Evolutionary conservation across 2,797 vertebrate genomes (phyloP).

Genomic region (Coilia nasus): DNA sequence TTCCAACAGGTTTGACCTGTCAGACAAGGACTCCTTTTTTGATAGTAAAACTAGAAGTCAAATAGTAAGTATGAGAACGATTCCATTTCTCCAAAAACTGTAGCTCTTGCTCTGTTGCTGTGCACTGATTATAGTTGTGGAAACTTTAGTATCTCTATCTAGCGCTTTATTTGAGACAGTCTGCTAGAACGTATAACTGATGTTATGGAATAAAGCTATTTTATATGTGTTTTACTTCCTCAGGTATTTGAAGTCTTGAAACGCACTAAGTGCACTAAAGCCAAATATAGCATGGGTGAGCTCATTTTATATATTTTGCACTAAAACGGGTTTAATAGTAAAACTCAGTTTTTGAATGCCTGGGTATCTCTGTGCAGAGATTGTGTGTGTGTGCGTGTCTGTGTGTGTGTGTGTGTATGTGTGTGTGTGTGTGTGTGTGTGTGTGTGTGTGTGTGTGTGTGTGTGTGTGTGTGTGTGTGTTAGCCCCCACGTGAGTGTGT

Average conservation of each 20-base stretch:
- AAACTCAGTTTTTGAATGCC: not conserved
- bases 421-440: not conserved
- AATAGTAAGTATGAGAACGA: conserved; percentile 83
- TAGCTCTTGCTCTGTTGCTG: not conserved
- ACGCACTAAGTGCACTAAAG: conserved; percentile 91
- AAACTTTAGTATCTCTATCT: not conserved
- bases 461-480: not conserved
- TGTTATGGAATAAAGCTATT: not conserved
- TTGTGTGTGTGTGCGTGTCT: not conserved
- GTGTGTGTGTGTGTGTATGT: not conserved
- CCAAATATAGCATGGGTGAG: conserved; percentile 97
- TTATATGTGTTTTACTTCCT: conserved; percentile 39
- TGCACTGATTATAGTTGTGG: not conserved
- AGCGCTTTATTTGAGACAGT: not conserved
- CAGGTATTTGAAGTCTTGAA: conserved; percentile 97
- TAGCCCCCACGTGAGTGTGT: conserved; percentile 8
- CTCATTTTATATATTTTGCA: not conserved
- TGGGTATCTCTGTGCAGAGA: not conserved
- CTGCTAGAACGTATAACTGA: not conserved
- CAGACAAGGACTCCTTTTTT: conserved; percentile 94
- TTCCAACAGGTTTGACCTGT: conserved; percentile 89
- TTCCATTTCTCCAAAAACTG: not conserved
- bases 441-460: conserved; percentile 13
- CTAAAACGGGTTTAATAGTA: not conserved
- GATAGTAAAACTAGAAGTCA: conserved; percentile 97